phyloP scores from a whole-genome alignment of 2,888 invertebrate species.

The Nomada fabriciana region DNA sequence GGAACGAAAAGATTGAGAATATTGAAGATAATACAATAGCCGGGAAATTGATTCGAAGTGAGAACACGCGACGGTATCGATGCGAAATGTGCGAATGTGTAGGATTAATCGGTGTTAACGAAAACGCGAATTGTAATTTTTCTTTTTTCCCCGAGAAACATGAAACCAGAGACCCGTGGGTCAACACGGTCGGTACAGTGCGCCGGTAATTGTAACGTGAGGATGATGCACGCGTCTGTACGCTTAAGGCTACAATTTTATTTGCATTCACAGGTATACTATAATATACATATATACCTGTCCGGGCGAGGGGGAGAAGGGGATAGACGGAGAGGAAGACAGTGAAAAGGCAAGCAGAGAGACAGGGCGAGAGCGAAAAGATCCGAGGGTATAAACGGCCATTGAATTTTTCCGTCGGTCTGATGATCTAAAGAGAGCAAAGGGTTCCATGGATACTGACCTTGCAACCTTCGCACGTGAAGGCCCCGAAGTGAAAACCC shows the following conservation, averaged over 20 bases:
- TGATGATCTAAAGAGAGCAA: constrained; percentile 53
- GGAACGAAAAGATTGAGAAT: background rate
- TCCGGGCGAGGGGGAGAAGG: no score
- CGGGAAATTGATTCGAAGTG: no score
- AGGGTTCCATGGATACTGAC: constrained; percentile 70
- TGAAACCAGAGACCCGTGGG: constrained; percentile 19
- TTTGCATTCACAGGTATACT: constrained; percentile 34
- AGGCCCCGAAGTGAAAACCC: constrained; percentile 83
- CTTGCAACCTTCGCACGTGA: constrained; percentile 83
- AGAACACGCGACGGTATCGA: no score
- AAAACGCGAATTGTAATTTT: constrained; percentile 15
- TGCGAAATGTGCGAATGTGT: background rate
- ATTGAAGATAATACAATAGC: no score
- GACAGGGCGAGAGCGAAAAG: background rate
- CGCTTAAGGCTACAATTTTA: constrained; percentile 47
- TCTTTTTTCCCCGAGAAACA: constrained; percentile 5
- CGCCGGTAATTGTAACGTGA: constrained; percentile 38
- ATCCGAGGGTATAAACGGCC: constrained; percentile 38
- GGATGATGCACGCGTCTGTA: constrained; percentile 39
- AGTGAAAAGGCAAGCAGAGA: background rate
- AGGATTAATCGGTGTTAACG: background rate
- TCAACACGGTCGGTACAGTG: constrained; percentile 17
- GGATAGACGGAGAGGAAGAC: background rate
- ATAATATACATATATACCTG: background rate
- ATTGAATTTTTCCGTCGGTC: constrained; percentile 33